Evolutionary conservation across 64 coral and sea anemone species (phyloP), one percentile per base, ranked within the genome.

Genomic region (Trachythela sp.): DNA sequence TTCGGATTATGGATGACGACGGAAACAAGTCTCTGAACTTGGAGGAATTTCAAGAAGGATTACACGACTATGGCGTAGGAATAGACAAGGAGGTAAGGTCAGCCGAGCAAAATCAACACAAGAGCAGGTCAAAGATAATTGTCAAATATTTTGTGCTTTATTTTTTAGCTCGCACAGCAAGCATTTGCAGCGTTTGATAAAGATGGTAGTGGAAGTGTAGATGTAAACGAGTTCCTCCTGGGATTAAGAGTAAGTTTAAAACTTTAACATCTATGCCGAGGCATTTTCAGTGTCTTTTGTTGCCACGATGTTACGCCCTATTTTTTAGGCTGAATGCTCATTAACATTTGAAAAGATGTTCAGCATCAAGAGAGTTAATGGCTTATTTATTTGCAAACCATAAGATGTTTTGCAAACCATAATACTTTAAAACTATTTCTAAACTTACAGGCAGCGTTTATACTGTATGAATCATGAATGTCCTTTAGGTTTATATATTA

Each of bases 131-230:
- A 64, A 64, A 17, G 20, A 64, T 2, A 64, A 2, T 22, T n/a
- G 56, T 64, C 24, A 22, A 59, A 59, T 64, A 64, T 20, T 64
- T 64, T 64, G 56, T 64, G 8, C 0, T 64, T 8, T 0, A 22
- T 86, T 13, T 54, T 51, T 27, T 27, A 97, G 95, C 89, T 94
- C 42, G 48, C 39, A 2, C 30, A 94, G 17, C 68, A 92, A 20
- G 83, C 93, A 26, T 97, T 92, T 56, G 22, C 2, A 18, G 60
- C 59, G 30, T 94, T 97, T 92, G 90, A 97, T 83, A 94, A 85
- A 67, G 95, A 97, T 88, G 52, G 85, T 5, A 83, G 10, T 60
- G 95, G 92, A 7, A 68, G 31, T n/a, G 18, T 97, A 36, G 33
- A 89, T 20, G 51, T 97, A 85, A 87, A 97, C 2, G 95, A 97